phyloP scores from a whole-genome alignment of 2,888 invertebrate genomes.

The Brachylomia viminalis region DNA sequence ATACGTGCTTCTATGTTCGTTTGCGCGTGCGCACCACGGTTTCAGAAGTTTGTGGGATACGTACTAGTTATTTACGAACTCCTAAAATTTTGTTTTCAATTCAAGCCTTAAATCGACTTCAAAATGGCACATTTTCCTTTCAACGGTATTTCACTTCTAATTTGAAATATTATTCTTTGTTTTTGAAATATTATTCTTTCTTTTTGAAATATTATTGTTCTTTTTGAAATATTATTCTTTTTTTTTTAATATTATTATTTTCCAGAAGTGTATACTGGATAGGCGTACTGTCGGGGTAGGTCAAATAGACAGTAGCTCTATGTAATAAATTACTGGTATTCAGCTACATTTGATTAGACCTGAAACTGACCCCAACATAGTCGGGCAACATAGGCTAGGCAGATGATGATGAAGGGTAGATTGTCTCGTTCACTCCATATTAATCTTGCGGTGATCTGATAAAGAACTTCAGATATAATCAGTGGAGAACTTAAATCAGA shows the following conservation, averaged over 20 bases:
- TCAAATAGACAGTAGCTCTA: not conserved
- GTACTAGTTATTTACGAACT: not conserved
- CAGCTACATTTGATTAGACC: not conserved
- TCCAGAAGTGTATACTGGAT: not conserved
- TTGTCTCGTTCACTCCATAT: not conserved
- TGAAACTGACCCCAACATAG: not conserved
- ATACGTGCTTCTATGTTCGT: slow-evolving; percentile 80
- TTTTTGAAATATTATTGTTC: not conserved
- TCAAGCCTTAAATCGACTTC: not conserved
- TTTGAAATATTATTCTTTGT: not conserved
- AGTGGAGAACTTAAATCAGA: not conserved
- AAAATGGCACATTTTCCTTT: not conserved
- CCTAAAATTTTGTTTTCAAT: not conserved
- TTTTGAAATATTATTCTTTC: not conserved
- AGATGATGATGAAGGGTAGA: not conserved
- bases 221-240: not conserved
- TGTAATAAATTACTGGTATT: not conserved
- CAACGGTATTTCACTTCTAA: not conserved
- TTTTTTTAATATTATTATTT: too few relatives aligned
- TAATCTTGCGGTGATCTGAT: not conserved
- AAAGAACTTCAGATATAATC: not conserved
- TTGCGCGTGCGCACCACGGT: slow-evolving; percentile 70
- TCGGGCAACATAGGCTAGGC: not conserved
- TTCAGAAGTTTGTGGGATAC: slow-evolving; percentile 27
- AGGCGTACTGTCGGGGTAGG: not conserved